Base-by-base conservation (phyloP, 1,140 invertebrate genomes). In the Drosophila trapezifrons region DNA sequence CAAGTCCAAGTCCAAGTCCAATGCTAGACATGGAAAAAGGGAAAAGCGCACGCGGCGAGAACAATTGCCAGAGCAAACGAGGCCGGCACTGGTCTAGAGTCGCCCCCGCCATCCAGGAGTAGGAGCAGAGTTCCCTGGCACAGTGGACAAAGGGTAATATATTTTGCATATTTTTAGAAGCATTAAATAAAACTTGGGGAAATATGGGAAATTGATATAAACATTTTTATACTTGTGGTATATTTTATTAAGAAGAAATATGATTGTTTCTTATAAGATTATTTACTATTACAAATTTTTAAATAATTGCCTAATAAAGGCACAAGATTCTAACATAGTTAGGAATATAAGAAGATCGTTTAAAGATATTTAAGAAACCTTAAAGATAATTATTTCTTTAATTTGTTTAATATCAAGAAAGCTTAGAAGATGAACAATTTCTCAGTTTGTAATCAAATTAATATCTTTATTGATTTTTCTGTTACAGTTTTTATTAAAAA, bases 1-100 rank as follows among this genome's bases (percentile, higher is more conserved):
- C 67, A 38, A 22, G 62, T 66, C 63, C 60, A 42, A 29, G 37
- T 64, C 57, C 60, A 49, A 72, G 69, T 72, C 59, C 40, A 65
- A 66, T 60, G 59, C 80, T 82, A 89, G 79, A 89, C 76, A 74
- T 64, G 78, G 79, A 71, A 78, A 87, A 59, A 84, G 57, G 75
- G 83, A 73, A 87, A 82, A 82, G 76, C 83, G 76, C 84, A 80
- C 55, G 73, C 83, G 81, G 79, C 81, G 72, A 90, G 86, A 90
- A 90, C 87, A 90, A 90, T 90, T 90, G 87, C 82, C 56, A 63
- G 54, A 60, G 81, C 76, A 75, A 79, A 75, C 58, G 42, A 77
- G 51, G 65, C 73, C 63, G 55, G 56, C 42, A 43, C 18, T 38
- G 42, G 25, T 43, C 56, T 40, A 35, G 10, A 64, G 45, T 56